These are phyloP conservation scores for Carassius carassius DNA, from an alignment of 2,113 vertebrate genomes.

Conservation along the genomic window DNA sequence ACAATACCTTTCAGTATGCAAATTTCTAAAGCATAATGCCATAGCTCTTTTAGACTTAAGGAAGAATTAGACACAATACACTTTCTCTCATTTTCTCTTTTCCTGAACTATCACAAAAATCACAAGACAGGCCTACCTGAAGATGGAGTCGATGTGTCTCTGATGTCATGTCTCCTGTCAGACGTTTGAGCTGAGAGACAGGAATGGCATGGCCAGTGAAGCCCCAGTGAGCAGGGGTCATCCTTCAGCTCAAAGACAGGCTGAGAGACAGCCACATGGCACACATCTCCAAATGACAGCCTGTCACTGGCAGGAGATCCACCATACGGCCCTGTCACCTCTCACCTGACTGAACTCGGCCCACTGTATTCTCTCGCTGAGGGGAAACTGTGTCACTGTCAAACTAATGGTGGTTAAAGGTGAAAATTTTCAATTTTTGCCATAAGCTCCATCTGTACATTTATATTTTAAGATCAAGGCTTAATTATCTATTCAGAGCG, in stretches of 20 bases:
- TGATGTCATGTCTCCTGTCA: slow-evolving; percentile 58
- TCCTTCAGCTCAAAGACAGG: slow-evolving; percentile 57
- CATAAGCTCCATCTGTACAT: slow-evolving; percentile 56
- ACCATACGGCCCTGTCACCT: slow-evolving; percentile 58
- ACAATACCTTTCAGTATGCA: neutral
- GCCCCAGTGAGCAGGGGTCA: slow-evolving; percentile 60
- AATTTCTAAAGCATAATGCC: neutral
- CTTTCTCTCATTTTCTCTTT: slow-evolving; percentile 38
- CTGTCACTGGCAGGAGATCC: slow-evolving; percentile 54
- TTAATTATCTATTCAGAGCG: slow-evolving; percentile 54
- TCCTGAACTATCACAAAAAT: slow-evolving; percentile 35
- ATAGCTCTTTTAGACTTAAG: slow-evolving; percentile 46
- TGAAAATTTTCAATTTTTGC: slow-evolving; percentile 56
- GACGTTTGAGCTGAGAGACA: slow-evolving; percentile 51
- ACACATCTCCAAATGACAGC: slow-evolving; percentile 56
- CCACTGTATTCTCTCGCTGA: slow-evolving; percentile 48
- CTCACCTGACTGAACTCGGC: slow-evolving; percentile 58
- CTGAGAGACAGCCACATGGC: slow-evolving; percentile 61
- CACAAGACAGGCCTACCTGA: slow-evolving; percentile 57
- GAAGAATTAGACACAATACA: slow-evolving; percentile 49
- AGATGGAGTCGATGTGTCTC: slow-evolving; percentile 54
- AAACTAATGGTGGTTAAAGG: slow-evolving; percentile 54
- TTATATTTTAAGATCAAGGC: slow-evolving; percentile 57
- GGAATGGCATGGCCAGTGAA: slow-evolving; percentile 55
- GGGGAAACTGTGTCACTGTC: slow-evolving; percentile 56